Evolutionary conservation across 2,797 vertebrate genomes (phyloP), one percentile per base, ranked within the genome.

Genomic region (Tragopan temminckii): DNA sequence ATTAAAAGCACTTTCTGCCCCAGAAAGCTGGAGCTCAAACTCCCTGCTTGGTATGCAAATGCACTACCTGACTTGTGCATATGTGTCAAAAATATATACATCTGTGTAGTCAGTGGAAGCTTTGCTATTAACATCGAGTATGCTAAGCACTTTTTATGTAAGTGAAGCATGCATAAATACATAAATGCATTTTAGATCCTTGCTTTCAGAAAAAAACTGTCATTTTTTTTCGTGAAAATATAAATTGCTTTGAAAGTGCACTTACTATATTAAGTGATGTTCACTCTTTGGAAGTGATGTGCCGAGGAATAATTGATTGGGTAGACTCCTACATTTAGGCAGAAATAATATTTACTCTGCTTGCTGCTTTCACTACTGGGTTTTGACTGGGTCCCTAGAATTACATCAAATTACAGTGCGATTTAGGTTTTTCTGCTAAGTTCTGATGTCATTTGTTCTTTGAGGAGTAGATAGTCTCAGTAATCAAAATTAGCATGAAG

Each of bases 11-110:
- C 31, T 86, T 93, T 57, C 63, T 93, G 82, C 76, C 89, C 90
- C 67, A 85, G 90, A 94, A 93, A 96, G 43, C 87, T 79, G 71
- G 82, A 88, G 79, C 52, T 88, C 66, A 55, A 78, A 31, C 59
- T 88, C 78, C 23, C 86, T 94, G 66, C 67, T 95, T 88, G 62
- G 76, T 76, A 95, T 95, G 90, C 89, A 96, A 95, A 95, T 63
- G 5, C 52, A 48, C 46, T 88, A 94, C 93, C 92, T 97, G 89
- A 72, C 77, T 88, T 76, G 79, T 91, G 93, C 90, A 85, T 77
- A 59, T 45, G 55, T 88, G 93, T 95, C 88, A 95, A 90, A 93
- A 93, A 95, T 79, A 79, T 81, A 67, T 85, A 67, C 85, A 86
- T 76, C 74, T 48, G 1, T 77, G 46, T 93, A 92, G 74, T 79